These are phyloP conservation scores for Psophia crepitans DNA, from an alignment of 2,113 vertebrate genomes.

Conservation along the genomic window DNA sequence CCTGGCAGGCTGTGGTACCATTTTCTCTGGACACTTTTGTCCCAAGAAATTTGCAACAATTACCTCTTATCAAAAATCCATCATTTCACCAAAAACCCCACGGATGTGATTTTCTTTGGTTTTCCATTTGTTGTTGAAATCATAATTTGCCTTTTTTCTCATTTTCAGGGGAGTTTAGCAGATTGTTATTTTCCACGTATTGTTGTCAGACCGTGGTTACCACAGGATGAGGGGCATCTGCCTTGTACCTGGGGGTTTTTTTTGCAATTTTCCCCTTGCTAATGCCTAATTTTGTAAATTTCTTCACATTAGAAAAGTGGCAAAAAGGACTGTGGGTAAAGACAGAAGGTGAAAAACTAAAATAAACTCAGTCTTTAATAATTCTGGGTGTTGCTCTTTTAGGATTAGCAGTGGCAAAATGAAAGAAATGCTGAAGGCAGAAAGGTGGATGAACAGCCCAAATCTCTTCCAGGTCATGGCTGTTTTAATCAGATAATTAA, in stretches of 20 bases:
- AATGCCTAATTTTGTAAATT: neutral
- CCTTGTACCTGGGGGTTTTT: neutral
- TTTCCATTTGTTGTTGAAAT: neutral
- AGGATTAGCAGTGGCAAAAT: neutral
- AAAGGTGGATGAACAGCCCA: neutral
- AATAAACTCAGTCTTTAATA: neutral
- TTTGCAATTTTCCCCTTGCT: neutral
- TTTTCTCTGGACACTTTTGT: neutral
- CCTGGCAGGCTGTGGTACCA: fast-evolving
- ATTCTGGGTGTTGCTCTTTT: neutral
- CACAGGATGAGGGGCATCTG: neutral
- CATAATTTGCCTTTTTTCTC: neutral
- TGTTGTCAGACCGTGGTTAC: neutral
- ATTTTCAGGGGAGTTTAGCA: neutral
- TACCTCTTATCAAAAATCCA: neutral
- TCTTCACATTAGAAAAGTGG: neutral
- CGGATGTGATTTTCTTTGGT: neutral
- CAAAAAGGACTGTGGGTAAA: neutral
- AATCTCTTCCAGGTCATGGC: neutral
- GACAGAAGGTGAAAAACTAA: neutral
- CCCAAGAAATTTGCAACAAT: neutral
- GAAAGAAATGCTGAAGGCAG: neutral
- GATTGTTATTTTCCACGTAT: neutral
- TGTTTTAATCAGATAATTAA: conserved; percentile 5
- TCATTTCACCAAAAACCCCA: neutral